Percentiles rank a stretch among this genome's conserved stretches.
phyloP scores from a whole-genome alignment of 2,888 invertebrate genomes.

The Nezara viridula region DNA sequence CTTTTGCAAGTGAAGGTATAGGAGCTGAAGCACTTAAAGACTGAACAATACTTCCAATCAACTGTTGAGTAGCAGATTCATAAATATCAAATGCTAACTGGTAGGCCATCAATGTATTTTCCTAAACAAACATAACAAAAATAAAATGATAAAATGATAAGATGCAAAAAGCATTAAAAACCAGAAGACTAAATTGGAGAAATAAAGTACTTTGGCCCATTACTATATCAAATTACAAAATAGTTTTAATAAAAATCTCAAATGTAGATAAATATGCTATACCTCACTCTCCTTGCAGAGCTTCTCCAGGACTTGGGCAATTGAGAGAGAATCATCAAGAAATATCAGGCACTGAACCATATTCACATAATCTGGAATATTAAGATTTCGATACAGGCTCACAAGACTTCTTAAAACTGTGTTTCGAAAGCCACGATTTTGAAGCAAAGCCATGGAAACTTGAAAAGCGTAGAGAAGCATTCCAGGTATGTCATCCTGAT shows the following conservation, averaged over 20 bases:
- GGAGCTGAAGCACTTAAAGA: constrained; percentile 83
- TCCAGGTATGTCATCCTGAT: constrained; percentile 84
- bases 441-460: constrained; percentile 96
- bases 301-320: constrained; percentile 93
- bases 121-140: constrained; percentile 70
- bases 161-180: constrained; percentile 50
- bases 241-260: neutral
- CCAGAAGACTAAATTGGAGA: too few relatives aligned
- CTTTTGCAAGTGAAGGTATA: constrained; percentile 65
- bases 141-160: constrained; percentile 36
- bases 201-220: neutral
- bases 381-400: constrained; percentile 87
- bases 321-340: constrained; percentile 92
- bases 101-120: constrained; percentile 94
- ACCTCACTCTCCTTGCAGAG: constrained; percentile 82
- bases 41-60: constrained; percentile 87
- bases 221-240: neutral
- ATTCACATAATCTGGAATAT: constrained; percentile 96
- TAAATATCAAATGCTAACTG: constrained; percentile 99
- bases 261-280: constrained; percentile 60
- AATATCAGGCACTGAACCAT: constrained; percentile 99
- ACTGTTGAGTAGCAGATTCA: constrained; percentile 98
- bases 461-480: constrained; percentile 97
- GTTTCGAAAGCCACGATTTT: constrained; percentile 93
- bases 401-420: constrained; percentile 91